Evolutionary conservation across 2,888 invertebrate genomes (phyloP), one percentile per base, ranked within the genome.

Genomic region (Lypha dubia): DNA sequence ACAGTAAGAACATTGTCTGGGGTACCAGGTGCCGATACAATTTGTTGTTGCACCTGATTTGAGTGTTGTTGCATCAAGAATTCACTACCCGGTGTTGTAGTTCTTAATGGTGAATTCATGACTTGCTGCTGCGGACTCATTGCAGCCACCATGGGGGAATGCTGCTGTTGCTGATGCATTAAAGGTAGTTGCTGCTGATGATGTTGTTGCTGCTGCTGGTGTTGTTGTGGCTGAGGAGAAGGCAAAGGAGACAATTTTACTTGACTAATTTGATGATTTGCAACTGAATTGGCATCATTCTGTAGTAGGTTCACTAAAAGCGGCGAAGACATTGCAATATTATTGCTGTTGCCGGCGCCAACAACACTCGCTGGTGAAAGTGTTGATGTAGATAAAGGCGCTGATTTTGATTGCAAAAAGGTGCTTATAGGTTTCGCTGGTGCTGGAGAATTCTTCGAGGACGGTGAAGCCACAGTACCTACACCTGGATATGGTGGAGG

Each of bases 281-380:
- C 58, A 5, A 79, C 63, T 4, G 81, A 62, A 77, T 89, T 89
- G 38, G 90, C 96, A 89, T 97, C 97, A 90, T 97, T 98, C 93
- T 98, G 98, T 88, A 98, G 93, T 87, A 98, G 93, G 92, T 98
- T 98, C 41, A 98, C 98, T 87, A 98, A 93, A 87, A 98, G 93
- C 24, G 98, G 98, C 90, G 98, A 98, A 87, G 95, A 97, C 92
- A 96, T 94, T 77, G 96, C 96, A 87, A 96, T 96, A 85, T 94
- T 93, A 82, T 90, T 90, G 62, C 87, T 87, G 74, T 70, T 51
- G 17, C 58, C 53, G 65, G 49, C 17, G 28, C 35, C 24, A 38
- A 73, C 28, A 51, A 46, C 9, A 84, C 13, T 35, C 8, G 84
- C 73, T 85, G 58, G 63, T 32, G 85, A 53, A 56, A 83, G 74